Evolutionary conservation across 2,797 vertebrate genomes (phyloP).

Genomic region (Enoplosus armatus): DNA sequence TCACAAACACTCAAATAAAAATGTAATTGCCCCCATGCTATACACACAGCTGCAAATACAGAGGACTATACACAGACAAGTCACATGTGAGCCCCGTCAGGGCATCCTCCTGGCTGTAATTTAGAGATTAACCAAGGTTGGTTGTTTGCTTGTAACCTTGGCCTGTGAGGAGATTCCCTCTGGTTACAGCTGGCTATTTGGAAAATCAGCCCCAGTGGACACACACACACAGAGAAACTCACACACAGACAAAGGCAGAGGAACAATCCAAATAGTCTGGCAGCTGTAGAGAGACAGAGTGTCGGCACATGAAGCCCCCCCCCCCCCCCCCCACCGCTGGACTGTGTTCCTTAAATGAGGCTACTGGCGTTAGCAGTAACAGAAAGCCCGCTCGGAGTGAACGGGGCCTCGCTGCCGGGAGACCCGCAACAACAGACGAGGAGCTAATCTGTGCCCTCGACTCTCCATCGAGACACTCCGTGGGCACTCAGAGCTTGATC

Average conservation of each 20-base stretch:
- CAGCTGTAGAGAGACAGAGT: constrained; percentile 32
- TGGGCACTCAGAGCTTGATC: constrained; percentile 32
- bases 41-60: neutral
- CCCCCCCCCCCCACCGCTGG: too few species aligned
- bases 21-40: neutral
- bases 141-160: constrained; percentile 74
- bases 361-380: constrained; percentile 20
- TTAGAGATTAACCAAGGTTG: constrained; percentile 72
- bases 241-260: constrained; percentile 7
- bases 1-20: neutral
- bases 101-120: constrained; percentile 67
- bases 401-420: constrained; percentile 14
- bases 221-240: constrained; percentile 2
- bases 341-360: constrained; percentile 48
- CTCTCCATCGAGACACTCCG: constrained; percentile 42
- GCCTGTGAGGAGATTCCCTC: constrained; percentile 59
- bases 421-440: constrained; percentile 41
- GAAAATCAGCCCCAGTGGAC: constrained; percentile 50
- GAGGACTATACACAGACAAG: neutral
- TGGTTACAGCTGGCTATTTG: constrained; percentile 52
- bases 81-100: constrained; percentile 47
- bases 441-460: constrained; percentile 54
- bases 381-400: constrained; percentile 21
- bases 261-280: constrained; percentile 37
- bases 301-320: constrained; percentile 17